Evolutionary conservation across 2,797 vertebrate species (phyloP), one percentile per base, ranked within the genome.

Genomic region (Melopsittacus undulatus): DNA sequence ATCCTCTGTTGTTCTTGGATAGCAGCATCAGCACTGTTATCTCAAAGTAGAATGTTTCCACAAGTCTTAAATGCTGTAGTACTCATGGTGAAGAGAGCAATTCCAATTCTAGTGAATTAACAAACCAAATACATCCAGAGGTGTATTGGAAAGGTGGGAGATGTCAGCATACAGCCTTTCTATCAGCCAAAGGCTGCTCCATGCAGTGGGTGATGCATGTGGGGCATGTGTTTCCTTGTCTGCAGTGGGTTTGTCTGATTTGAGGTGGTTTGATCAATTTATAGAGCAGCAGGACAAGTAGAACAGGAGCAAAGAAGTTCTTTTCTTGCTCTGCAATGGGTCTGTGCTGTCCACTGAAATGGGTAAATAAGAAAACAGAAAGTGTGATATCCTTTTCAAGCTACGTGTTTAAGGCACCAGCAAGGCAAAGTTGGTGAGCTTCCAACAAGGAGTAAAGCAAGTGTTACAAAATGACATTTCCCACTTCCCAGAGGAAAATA

Each of bases 1-100:
- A 7, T 43, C 67, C 43, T 67, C 59, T 96, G 1, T 96, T 95
- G 81, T 93, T 96, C 78, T 95, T 96, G 94, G 95, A 92, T 18
- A 57, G 72, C 8, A 38, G 56, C 83, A 83, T 7, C 72, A 80
- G 62, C 45, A 3, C 83, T 69, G 32, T 78, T 85, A 83, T 79
- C 92, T 92, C 40, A 10, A 79, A 86, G 72, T 66, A 77, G 90
- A 81, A 70, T 59, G 62, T 91, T 94, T 94, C 91, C 67, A 87
- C 63, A 76, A 69, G 92, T 40, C 89, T 92, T 38, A 69, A 88
- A 75, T 51, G 92, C 7, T 0, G 0, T 34, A 36, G n/a, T 27
- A 19, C 57, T 80, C 2, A 0, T 48, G 86, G 46, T 43, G 76
- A 88, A 70, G 75, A 61, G 82, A 88, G 66, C 85, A 79, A 92